phyloP scores from a whole-genome alignment of 1,140 invertebrate genomes.

The Ceratina calcarata region DNA sequence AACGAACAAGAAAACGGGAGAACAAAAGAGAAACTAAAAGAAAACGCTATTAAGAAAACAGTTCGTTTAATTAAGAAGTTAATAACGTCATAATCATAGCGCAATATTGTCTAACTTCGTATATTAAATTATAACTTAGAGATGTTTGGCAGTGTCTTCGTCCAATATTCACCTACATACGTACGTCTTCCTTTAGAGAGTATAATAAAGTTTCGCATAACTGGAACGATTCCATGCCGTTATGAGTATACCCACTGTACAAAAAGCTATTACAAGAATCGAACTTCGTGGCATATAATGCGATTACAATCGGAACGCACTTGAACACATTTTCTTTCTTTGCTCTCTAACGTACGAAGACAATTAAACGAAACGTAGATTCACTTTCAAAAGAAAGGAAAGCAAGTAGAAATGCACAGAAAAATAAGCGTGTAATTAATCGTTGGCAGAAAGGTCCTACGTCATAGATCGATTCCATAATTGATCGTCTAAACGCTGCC shows the following conservation, averaged over 20 bases:
- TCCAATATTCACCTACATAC: slow-evolving; percentile 56
- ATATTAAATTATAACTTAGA: slow-evolving; percentile 69
- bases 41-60: slow-evolving; percentile 9
- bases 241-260: slow-evolving; percentile 3
- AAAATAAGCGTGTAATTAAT: not conserved
- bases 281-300: not conserved
- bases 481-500: not conserved
- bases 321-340: slow-evolving; percentile 29
- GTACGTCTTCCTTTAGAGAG: slow-evolving; percentile 41
- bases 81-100: slow-evolving; percentile 42
- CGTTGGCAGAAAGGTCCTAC: not conserved
- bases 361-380: not conserved
- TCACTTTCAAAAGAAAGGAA: not conserved
- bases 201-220: not conserved
- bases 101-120: slow-evolving; percentile 45
- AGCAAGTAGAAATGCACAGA: not conserved
- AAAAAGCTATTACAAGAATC: slow-evolving; percentile 15
- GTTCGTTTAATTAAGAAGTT: slow-evolving; percentile 38
- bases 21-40: slow-evolving; percentile 10
- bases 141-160: slow-evolving; percentile 71
- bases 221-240: not conserved
- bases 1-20: slow-evolving; percentile 18
- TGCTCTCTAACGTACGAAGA: slow-evolving; percentile 10
- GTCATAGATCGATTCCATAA: not conserved
- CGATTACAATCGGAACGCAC: slow-evolving; percentile 16